Percentiles rank a stretch among this genome's conserved stretches.
Conservation (phyloP, 2,888 invertebrate species). For the Scrobipalpa costella region DNA sequence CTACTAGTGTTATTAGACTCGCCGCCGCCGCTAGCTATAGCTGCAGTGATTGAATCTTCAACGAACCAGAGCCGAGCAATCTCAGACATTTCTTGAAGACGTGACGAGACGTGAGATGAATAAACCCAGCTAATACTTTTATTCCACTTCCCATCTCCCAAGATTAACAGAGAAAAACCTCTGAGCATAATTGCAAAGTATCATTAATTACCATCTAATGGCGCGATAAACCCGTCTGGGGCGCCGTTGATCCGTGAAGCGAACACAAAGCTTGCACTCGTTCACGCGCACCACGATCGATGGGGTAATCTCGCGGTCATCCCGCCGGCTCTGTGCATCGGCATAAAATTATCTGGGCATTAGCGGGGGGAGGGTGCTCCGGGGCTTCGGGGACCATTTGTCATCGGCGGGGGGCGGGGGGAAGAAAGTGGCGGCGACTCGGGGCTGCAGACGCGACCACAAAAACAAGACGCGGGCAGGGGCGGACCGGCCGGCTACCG, state of each 20-base stretch:
- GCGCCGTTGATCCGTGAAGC: constrained; percentile 63
- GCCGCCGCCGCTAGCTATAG: constrained; percentile 15
- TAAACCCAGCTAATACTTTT: constrained; percentile 14
- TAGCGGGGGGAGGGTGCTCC: constrained; percentile 69
- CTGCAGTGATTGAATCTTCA: constrained; percentile 23
- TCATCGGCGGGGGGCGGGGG: constrained; percentile 66
- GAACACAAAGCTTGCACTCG: constrained; percentile 61
- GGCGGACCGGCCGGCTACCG: constrained; percentile 63
- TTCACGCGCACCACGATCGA: constrained; percentile 72
- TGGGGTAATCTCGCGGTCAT: constrained; percentile 74
- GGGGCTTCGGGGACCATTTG: constrained; percentile 77
- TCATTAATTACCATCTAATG: constrained; percentile 61
- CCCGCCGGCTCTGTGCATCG: constrained; percentile 64
- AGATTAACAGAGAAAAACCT: constrained; percentile 23
- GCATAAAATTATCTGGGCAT: constrained; percentile 79
- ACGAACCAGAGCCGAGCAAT: background rate
- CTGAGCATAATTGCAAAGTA: constrained; percentile 31
- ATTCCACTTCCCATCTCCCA: constrained; percentile 22
- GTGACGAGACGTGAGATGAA: background rate
- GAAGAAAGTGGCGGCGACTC: constrained; percentile 69
- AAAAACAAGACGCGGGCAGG: constrained; percentile 68
- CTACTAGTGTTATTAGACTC: constrained; percentile 26
- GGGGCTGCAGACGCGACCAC: constrained; percentile 78
- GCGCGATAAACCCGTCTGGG: constrained; percentile 62
- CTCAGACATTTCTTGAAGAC: background rate